Percentiles rank a stretch among this genome's conserved stretches.
These are phyloP conservation scores for Drosophila lacicola DNA, from an alignment of 2,888 invertebrate genomes.

Conservation along the genomic window DNA sequence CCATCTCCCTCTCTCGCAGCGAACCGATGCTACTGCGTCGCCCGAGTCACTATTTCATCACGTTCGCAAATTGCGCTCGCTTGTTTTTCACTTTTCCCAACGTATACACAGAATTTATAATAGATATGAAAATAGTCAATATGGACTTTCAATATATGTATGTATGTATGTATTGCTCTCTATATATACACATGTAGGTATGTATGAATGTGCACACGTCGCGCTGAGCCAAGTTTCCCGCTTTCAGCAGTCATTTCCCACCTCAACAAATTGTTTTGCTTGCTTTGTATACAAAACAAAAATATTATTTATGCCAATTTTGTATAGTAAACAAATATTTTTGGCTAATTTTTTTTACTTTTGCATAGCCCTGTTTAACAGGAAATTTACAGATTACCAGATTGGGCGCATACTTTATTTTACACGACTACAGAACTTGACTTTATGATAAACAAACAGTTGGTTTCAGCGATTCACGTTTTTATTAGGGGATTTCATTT, in stretches of 20 bases:
- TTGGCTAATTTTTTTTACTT: slow-evolving; percentile 9
- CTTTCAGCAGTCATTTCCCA: slow-evolving; percentile 11
- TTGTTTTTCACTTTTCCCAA: slow-evolving; percentile 18
- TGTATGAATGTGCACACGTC: slow-evolving; percentile 2
- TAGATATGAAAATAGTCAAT: slow-evolving; percentile 26
- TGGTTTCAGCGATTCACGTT: not conserved
- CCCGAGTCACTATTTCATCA: slow-evolving; percentile 22
- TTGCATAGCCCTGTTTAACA: slow-evolving; percentile 13
- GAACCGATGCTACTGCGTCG: slow-evolving; percentile 1
- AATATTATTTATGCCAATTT: slow-evolving; percentile 34
- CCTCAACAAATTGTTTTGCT: not conserved
- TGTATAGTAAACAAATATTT: slow-evolving; percentile 53
- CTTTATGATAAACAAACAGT: slow-evolving; percentile 4
- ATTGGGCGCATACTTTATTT: slow-evolving; percentile 19
- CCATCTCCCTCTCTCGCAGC: slow-evolving; percentile 1
- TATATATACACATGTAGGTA: not conserved
- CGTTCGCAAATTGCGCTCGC: slow-evolving; percentile 21
- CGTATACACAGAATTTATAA: slow-evolving; percentile 44
- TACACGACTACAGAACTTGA: not conserved
- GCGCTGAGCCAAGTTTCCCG: slow-evolving; percentile 38
- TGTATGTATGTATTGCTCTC: not conserved
- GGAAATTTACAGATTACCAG: slow-evolving; percentile 2
- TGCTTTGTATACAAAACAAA: slow-evolving; percentile 17
- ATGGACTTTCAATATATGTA: not conserved
- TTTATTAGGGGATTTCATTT: not conserved